Evolutionary conservation across 2,797 vertebrate genomes (phyloP), one percentile per base, ranked within the genome.

Genomic region (Aplochiton taeniatus): DNA sequence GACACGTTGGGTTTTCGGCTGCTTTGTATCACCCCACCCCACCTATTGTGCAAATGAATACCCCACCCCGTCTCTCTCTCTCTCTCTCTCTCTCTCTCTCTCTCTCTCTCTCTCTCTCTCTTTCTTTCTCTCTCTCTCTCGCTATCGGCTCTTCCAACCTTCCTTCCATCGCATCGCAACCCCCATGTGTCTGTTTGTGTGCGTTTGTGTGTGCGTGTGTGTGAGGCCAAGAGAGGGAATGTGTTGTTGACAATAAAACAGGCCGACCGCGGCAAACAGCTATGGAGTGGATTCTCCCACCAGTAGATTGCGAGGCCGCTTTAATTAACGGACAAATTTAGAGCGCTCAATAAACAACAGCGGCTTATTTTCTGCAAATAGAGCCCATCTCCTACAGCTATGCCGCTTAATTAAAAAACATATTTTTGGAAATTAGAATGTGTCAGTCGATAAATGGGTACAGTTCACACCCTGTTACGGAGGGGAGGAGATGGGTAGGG

Each of bases 61-160:
- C 31, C 31, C 31, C 31, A 6, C 31, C 6, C 31, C 62, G 12
- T 31, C 48, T 53, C n/a, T 50, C 57, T 65, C 43, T 72, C 73
- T 58, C 64, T 83, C 87, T 81, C 70, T 80, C 81, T 75, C 31
- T 63, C 52, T 77, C 80, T 31, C 48, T 53, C n/a, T 50, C 57
- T 65, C 43, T 72, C 73, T 58, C 64, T 83, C 87, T 81, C 70
- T 80, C 81, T 75, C 31, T 63, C 52, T 77, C 80, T 31, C 48
- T 53, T 16, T 31, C 48, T 53, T 16, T 50, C 57, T 65, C 43
- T 72, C 73, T 58, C 64, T 83, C 87, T 81, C 70, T 80, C 81
- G 74, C 31, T 63, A 54, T 77, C 80, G 57, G 43, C 81, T n/a
- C n/a, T 84, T 70, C 63, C 71, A 31, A 31, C 71, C 71, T 78